Evolutionary conservation across 64 coral and sea anemone genomes (phyloP).

Genomic region (Orbicella faveolata): DNA sequence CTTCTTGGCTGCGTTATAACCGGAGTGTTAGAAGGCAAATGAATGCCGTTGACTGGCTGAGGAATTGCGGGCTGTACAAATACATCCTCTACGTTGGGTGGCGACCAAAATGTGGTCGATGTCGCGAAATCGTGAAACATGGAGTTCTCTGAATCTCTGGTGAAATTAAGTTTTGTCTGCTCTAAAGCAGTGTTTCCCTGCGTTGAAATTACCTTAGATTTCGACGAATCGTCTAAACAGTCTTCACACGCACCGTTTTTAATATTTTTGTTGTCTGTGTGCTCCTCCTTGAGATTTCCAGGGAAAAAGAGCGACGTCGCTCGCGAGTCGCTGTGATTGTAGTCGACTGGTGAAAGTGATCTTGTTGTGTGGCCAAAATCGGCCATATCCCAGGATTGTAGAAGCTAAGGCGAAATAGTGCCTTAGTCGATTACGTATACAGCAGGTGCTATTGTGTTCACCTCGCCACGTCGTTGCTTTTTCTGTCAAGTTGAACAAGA

Average conservation of each 20-base stretch:
- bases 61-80: conserved; percentile 83
- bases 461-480: conserved; percentile 94
- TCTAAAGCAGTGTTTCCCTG: conserved; percentile 74
- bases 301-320: conserved; percentile 89
- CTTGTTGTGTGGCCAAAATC: conserved; percentile 97
- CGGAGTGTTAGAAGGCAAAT: conserved; percentile 80
- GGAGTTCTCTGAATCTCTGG: conserved; percentile 72
- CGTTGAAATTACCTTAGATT: conserved; percentile 91
- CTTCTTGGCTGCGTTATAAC: conserved; percentile 68
- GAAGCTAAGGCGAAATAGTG: conserved; percentile 68
- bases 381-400: conserved; percentile 92
- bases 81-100: conserved; percentile 82
- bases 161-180: conserved; percentile 78
- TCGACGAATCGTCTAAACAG: conserved; percentile 89
- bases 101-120: conserved; percentile 95
- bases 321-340: conserved; percentile 82
- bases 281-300: conserved; percentile 74
- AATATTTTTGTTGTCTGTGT: conserved; percentile 84
- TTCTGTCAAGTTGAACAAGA: conserved; percentile 90
- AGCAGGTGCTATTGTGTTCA: conserved; percentile 97
- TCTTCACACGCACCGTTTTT: conserved; percentile 95
- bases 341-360: conserved; percentile 95
- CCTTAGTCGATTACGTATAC: conserved; percentile 90
- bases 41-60: conserved; percentile 87
- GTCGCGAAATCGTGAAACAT: conserved; percentile 98